Evolutionary conservation across 1,140 invertebrate species (phyloP), one percentile per base, ranked within the genome.

Genomic region (Melitaea cinxia): DNA sequence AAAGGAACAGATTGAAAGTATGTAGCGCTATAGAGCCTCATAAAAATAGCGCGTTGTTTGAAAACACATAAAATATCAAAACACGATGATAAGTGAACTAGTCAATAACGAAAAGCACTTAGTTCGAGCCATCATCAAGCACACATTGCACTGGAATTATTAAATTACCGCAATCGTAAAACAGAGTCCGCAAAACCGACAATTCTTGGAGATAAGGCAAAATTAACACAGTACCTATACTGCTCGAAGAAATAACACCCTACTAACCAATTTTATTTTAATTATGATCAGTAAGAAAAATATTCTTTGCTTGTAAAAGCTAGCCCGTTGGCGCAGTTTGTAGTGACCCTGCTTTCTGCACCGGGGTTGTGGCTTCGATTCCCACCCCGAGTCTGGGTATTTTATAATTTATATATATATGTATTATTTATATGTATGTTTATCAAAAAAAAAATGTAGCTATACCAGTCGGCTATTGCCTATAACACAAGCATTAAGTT

Each of bases 161-260:
- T 55, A 55, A 55, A 39, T 23, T 55, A 39, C 33, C 24, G 2
- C 33, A 55, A 21, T 19, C 12, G 53, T 55, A 39, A 55, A 55
- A 55, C 53, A 55, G 26, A 14, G 21, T n/a, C 19, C 33, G 21
- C 35, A 21, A 39, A 39, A 39, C 35, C 53, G 19, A 21, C 33
- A 23, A 37, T 55, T 55, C 53, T 17, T n/a, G 6, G 15, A 42
- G 37, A 47, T 17, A 17, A 47, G 42, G 21, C 19, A 4, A 47
- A 47, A 47, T 47, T 47, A 47, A 23, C 35, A 15, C 42, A 19
- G 21, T 21, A 10, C 21, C n/a, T n/a, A n/a, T n/a, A 23, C 19
- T 4, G 17, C 19, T 12, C 42, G 12, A 23, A 47, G 14, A 12
- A 21, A 23, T n/a, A 47, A 39, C 15, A 7, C 4, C 10, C 9